Base-by-base conservation (phyloP, 2,113 vertebrate genomes). In the Rhagologus leucostigma region DNA sequence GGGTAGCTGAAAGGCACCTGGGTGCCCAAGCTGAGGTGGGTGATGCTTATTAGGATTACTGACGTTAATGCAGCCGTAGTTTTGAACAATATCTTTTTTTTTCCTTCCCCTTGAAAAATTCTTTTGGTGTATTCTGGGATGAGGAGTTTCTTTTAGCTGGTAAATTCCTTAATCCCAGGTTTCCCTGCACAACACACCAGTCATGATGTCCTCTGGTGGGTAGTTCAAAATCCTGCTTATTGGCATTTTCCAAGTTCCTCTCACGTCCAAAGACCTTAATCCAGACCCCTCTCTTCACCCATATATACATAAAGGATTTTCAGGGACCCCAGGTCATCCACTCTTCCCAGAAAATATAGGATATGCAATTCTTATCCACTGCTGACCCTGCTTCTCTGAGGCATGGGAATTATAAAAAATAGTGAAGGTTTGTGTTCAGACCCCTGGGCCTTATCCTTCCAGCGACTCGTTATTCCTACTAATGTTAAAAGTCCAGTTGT, bases 11-110 rank as follows among this genome's bases (percentile, higher is more conserved):
- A 42, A 60, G 35, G n/a, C 47, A 47, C 21, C 41, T 2, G 3
- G 1, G 3, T 3, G 2, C 32, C 63, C 0, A 3, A 27, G 20
- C 14, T 59, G 42, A 67, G 41, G 42, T 18, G 5, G 6, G 15
- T n/a, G 52, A 67, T 84, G 32, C 11, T 84, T 71, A 16, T 37
- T 64, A 80, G 39, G 30, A 81, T 47, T 13, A 26, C 23, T 63
- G 63, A 13, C 4, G 24, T 67, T 71, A 55, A 53, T 55, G n/a
- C 7, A 78, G 47, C 19, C 16, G 29, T 39, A 32, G 6, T 53
- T 85, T 71, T 79, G 47, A 79, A 75, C 4, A 11, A 64, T 4
- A 35, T 30, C 4, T 5, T 2, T 39, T 19, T 30, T 16, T 41
- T 5, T 2, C 0, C 9, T 4, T 41, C 5, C 2, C 11, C 20